These are phyloP conservation scores for Lasius platythorax DNA, from an alignment of 2,888 invertebrate genomes.

Conservation along the genomic window DNA sequence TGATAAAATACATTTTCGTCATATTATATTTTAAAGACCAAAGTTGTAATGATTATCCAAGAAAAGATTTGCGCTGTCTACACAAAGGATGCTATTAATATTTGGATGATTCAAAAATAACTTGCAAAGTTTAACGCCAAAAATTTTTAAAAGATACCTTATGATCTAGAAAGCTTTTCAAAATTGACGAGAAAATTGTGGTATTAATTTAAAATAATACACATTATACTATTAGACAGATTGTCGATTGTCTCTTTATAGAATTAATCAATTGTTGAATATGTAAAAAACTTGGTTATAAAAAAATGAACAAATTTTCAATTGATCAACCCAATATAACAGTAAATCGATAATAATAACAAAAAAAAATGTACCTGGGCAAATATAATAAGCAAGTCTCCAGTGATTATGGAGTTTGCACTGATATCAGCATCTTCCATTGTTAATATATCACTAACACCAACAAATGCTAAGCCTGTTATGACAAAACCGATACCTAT, in stretches of 20 bases:
- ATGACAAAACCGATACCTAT: slow-evolving; percentile 91
- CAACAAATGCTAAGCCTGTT: slow-evolving; percentile 91
- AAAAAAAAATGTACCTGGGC: slow-evolving; percentile 87
- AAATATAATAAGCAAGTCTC: slow-evolving; percentile 91
- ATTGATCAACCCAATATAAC: background rate
- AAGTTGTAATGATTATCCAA: no score
- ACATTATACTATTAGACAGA: no score
- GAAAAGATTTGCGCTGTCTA: background rate
- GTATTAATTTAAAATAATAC: no score
- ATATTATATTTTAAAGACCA: no score
- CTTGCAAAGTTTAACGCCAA: no score
- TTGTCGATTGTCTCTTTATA: no score
- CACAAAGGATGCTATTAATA: no score
- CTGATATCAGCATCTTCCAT: slow-evolving; percentile 84
- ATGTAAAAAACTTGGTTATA: background rate
- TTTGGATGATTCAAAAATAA: no score
- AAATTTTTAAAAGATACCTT: no score
- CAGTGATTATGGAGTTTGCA: slow-evolving; percentile 93
- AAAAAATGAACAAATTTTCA: background rate
- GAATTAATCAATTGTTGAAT: background rate
- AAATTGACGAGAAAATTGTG: background rate
- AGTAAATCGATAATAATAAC: background rate
- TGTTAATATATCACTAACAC: slow-evolving; percentile 90
- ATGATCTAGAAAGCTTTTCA: no score
- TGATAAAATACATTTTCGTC: no score